Evolutionary conservation across 2,113 vertebrate genomes (phyloP), one percentile per base, ranked within the genome.

Genomic region (Trachemys scripta): DNA sequence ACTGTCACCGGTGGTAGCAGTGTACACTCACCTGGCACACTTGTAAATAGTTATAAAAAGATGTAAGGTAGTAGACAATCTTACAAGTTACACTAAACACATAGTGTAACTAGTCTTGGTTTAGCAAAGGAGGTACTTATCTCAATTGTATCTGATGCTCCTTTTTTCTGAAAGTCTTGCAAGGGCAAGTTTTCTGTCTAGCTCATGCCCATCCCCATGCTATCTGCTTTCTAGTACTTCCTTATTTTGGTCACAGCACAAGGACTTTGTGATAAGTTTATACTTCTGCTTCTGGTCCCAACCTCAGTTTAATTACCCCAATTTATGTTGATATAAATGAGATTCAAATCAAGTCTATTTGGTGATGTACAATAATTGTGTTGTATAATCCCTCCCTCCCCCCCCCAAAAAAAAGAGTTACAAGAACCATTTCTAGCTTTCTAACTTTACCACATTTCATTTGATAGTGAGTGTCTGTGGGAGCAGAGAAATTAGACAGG

Each of bases 191-290:
- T 27, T 76, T 5, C 76, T 93, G 6, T 49, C 79, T 29, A 25
- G 38, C 38, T 45, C n/a, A 56, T 69, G 62, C 13, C 8, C 49
- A 14, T 88, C 53, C 29, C 29, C 7, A 25, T 65, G 62, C 59
- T 89, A 53, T 87, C 94, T 82, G 35, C 25, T 17, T 82, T 53
- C 53, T 19, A 16, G 82, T 20, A 45, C 92, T 62, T 47, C 19
- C 54, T 92, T 56, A 45, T 82, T 56, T 25, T 19, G 38, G 24
- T 90, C 76, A 84, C 42, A 86, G n/a, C 22, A 78, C 19, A 87
- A 47, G 45, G 81, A 25, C 6, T 8, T 9, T 42, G 45, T 12
- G 62, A 16, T 25, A 35, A 56, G 88, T 96, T 85, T 90, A 31
- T 16, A 22, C 4, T 38, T 92, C 91, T 88, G 12, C 17, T 85